Base-by-base conservation (phyloP, 2,888 invertebrate species). In the Cistogaster globosa region DNA sequence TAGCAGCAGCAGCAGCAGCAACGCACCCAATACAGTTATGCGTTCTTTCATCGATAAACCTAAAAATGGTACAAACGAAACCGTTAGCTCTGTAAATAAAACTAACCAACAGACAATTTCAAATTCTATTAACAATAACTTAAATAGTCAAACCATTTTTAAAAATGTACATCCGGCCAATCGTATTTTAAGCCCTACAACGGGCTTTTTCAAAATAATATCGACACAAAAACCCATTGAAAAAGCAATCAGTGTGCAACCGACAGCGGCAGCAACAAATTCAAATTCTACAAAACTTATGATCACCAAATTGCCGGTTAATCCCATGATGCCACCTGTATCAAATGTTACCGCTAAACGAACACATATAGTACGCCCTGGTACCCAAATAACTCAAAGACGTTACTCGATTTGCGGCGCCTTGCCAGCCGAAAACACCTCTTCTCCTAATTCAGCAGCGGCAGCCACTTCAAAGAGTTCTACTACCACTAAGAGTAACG, bases 391-490 rank as follows among this genome's bases (percentile, higher is more conserved):
- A 5, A 26, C 69, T 14, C 82, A 79, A 65, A 65, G 85, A n/a
- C 85, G 85, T 32, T 85, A 75, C 32, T 85, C 85, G 0, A 67
- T 85, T 62, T 85, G 82, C 42, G 85, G 78, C 0, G 36, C 82
- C 2, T 36, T 60, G 45, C 11, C 69, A 5, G 20, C 12, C 5
- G 53, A 67, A 42, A 74, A n/a, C 8, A 20, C 16, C 11, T 0
- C 57, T 22, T 6, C n/a, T 18, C 1, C 20, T 6, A 36, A 7
- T 45, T 4, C 63, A 8, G 0, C 42, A 42, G 42, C 38, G 8
- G 11, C 38, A 11, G 38, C 38, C 11, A 11, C 42, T 12, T 32
- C 6, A 32, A 32, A 32, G 6, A 12, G 12, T 3, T 11, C 12
- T 42, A 12, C 12, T 12, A 42, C 75, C 12, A 0, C 16, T 6